A percentile compares a stretch with the other conserved stretches of the same genome.
phyloP scores from a whole-genome alignment of 2,888 invertebrate genomes.

The Polydrusus pterygomalis region DNA sequence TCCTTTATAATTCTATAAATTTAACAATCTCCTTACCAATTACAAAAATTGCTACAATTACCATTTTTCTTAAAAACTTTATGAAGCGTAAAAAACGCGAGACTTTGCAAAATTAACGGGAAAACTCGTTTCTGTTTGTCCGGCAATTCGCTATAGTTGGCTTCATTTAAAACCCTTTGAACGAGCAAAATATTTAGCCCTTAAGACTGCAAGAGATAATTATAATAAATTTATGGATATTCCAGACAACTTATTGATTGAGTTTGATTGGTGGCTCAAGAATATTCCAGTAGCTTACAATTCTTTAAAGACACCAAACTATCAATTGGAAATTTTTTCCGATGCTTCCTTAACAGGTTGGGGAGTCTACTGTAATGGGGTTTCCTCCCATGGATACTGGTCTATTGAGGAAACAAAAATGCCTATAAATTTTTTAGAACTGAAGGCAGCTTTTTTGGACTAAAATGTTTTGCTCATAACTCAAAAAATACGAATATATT shows the following conservation, averaged over 20 bases:
- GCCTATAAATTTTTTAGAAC: conserved; percentile 59
- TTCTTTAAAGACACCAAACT: conserved; percentile 23
- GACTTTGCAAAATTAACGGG: conserved; percentile 57
- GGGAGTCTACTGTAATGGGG: conserved; percentile 54
- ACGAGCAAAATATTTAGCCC: conserved; percentile 52
- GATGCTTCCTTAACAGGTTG: conserved; percentile 59
- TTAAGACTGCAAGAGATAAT: conserved; percentile 38
- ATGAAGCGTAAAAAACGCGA: conserved; percentile 23
- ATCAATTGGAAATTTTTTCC: conserved; percentile 52
- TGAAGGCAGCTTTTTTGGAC: conserved; percentile 57
- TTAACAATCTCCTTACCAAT: conserved; percentile 12
- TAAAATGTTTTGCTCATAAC: conserved; percentile 57
- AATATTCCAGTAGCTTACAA: conserved; percentile 30
- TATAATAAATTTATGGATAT: conserved; percentile 53
- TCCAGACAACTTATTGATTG: conserved; percentile 33
- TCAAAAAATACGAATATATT: conserved; percentile 35
- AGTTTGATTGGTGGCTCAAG: conserved; percentile 57
- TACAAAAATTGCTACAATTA: neutral
- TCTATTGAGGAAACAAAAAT: conserved; percentile 35
- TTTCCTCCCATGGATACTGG: conserved; percentile 54
- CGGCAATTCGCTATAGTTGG: conserved; percentile 59
- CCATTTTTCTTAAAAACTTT: neutral
- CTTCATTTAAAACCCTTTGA: conserved; percentile 54
- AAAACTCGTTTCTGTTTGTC: conserved; percentile 57
- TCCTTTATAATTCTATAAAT: conserved; percentile 11